Evolutionary conservation across 2,888 invertebrate species (phyloP), one percentile per base, ranked within the genome.

Genomic region (Tachina fera): DNA sequence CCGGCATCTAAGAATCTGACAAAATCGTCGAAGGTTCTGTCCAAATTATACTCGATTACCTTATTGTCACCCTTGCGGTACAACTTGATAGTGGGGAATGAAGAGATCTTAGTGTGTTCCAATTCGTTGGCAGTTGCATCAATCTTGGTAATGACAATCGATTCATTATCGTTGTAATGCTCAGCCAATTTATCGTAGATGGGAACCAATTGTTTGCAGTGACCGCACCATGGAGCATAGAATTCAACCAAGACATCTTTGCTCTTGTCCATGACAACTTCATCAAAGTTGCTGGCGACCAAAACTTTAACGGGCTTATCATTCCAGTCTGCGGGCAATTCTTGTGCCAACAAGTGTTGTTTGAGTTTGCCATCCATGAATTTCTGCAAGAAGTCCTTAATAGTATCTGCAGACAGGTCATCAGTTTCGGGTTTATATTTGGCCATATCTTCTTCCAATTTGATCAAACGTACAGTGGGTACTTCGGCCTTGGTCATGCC

Each of bases 181-280:
- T 99, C 98, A 87, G 96, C 98, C 90, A 99, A 94, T 94, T 99
- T 95, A 88, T 99, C 99, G 94, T 98, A 99, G 93, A 99, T 98
- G 41, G 99, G 99, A 77, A 95, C 97, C 90, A 99, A 94, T 93
- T 99, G 98, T 92, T 99, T 99, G 95, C 99, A 99, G 93, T 99
- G 99, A 85, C 98, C 98, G 94, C 97, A 97, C 99, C 99, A 99
- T 85, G 99, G 99, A 75, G 99, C 99, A 93, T 99, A 99, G 94
- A 99, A 99, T 94, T 99, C 99, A 88, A 99, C 99, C 83, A 99
- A 95, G 70, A 99, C 99, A 91, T 96, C 96, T 94, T 99, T 99
- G 88, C 93, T 94, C 89, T 95, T 94, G 93, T 99, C 96, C 88
- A 97, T 95, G 70, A 96, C 99, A 88, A 99, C 96, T 88, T 96